Conservation (phyloP, 2,797 vertebrate species). For the Babyrousa celebensis region DNA sequence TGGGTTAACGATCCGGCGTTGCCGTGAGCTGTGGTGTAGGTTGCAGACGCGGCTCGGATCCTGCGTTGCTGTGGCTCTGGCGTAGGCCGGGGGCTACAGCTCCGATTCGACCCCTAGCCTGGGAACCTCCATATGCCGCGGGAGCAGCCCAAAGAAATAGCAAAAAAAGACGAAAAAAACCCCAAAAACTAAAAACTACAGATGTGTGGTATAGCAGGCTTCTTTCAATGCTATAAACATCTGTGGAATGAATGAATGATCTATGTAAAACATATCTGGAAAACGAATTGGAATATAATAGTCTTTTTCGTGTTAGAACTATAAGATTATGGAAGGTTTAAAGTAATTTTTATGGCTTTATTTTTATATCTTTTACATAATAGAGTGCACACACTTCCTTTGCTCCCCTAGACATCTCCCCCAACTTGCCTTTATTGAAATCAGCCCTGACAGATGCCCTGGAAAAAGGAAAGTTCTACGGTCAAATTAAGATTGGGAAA, state of each 20-base stretch:
- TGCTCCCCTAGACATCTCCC: not conserved
- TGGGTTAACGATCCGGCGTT: too few relatives aligned
- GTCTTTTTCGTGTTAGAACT: not conserved
- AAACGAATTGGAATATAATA: slow-evolving; percentile 10
- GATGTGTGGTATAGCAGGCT: not conserved
- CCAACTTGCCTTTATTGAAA: slow-evolving; percentile 17
- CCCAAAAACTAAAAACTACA: not conserved
- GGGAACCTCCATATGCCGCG: too few relatives aligned
- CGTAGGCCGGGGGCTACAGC: too few relatives aligned
- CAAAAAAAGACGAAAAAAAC: too few relatives aligned
- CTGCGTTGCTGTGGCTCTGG: too few relatives aligned
- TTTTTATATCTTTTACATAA: not conserved
- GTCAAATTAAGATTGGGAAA: not conserved
- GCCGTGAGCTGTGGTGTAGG: too few relatives aligned
- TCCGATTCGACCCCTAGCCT: too few relatives aligned
- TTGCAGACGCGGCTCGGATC: too few relatives aligned
- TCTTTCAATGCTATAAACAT: not conserved
- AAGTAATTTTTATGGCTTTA: not conserved
- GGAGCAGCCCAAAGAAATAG: too few relatives aligned
- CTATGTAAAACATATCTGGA: slow-evolving; percentile 12
- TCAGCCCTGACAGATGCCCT: not conserved
- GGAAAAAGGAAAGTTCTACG: not conserved
- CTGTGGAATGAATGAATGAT: not conserved
- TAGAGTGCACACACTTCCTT: not conserved
- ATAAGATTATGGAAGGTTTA: slow-evolving; percentile 18